Conservation (phyloP, 2,888 invertebrate genomes). For the Drosophila subquinaria region DNA sequence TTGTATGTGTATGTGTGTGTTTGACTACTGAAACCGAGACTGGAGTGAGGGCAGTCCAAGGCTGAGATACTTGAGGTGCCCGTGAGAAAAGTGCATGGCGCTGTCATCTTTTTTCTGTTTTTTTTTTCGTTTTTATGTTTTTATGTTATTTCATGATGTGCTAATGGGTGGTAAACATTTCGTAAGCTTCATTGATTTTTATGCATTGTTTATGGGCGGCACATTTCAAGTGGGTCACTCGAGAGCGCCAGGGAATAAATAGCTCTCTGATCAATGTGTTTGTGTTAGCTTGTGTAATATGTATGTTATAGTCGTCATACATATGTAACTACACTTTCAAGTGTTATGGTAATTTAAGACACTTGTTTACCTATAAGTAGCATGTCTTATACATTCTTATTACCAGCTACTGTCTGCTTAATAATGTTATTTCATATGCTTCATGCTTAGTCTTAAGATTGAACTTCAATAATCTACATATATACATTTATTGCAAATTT, state of each 20-base stretch:
- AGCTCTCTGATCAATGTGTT: constrained; percentile 8
- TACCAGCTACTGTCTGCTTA: background rate
- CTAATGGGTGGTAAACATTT: constrained; percentile 78
- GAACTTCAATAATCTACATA: background rate
- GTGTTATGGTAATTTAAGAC: constrained; percentile 12
- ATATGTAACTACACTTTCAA: constrained; percentile 17
- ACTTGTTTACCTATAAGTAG: background rate
- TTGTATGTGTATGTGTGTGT: constrained; percentile 19
- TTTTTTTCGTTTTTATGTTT: constrained; percentile 7
- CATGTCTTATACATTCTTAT: background rate
- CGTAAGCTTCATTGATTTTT: constrained; percentile 75
- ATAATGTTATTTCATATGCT: background rate
- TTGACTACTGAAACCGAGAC: constrained; percentile 29
- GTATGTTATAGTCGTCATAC: constrained; percentile 4
- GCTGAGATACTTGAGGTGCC: constrained; percentile 38
- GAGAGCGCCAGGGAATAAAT: constrained; percentile 19
- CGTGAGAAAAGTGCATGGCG: constrained; percentile 61
- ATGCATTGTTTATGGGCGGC: constrained; percentile 54
- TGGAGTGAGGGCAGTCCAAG: constrained; percentile 29
- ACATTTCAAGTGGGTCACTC: constrained; percentile 65
- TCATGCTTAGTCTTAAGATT: background rate
- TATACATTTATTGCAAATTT: no score
- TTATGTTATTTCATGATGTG: constrained; percentile 57
- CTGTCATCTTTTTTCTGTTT: constrained; percentile 19
- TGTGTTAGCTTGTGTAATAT: constrained; percentile 1